Evolutionary conservation across 2,113 vertebrate species (phyloP), one percentile per base, ranked within the genome.

Genomic region (Epinephelus lanceolatus): DNA sequence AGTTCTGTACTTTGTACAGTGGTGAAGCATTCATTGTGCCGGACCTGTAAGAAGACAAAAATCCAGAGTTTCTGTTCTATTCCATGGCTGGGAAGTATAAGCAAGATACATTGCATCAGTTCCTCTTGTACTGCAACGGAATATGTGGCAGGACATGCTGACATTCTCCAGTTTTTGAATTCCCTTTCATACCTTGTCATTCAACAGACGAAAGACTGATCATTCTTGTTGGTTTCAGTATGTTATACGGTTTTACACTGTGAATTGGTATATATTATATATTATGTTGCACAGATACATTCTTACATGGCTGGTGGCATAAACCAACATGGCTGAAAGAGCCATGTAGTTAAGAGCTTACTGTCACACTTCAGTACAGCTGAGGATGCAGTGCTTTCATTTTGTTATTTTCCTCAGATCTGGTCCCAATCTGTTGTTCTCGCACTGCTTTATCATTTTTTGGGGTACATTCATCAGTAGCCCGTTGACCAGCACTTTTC

Each of bases 31-130:
- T 68, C 10, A 18, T 37, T 74, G 33, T 33, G 62, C 37, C 42
- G 17, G 33, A 72, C 6, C 76, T 25, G 12, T 23, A 59, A 68
- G 56, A 69, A 68, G 62, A 68, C 19, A 62, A 81, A 17, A 76
- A n/a, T 42, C 63, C 19, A 23, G 19, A 5, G 42, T 73, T 25
- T 51, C 3, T 11, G 1, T 45, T 63, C n/a, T 80, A 17, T 55
- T 13, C 40, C n/a, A 27, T 63, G 25, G 13, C 45, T 23, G 61
- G 72, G 25, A 6, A 1, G 25, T 10, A 11, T 37, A 2, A 52
- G 18, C 2, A 37, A 11, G 42, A 12, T 42, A 42, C 69, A 25
- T 57, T 12, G 23, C 74, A 78, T 45, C 17, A 7, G 21, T 17
- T 0, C n/a, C 6, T 9, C 45, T 65, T 2, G 0, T n/a, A 17